Base-by-base conservation (phyloP, 2,888 invertebrate genomes). In the Xestoiulus laeticollis region DNA sequence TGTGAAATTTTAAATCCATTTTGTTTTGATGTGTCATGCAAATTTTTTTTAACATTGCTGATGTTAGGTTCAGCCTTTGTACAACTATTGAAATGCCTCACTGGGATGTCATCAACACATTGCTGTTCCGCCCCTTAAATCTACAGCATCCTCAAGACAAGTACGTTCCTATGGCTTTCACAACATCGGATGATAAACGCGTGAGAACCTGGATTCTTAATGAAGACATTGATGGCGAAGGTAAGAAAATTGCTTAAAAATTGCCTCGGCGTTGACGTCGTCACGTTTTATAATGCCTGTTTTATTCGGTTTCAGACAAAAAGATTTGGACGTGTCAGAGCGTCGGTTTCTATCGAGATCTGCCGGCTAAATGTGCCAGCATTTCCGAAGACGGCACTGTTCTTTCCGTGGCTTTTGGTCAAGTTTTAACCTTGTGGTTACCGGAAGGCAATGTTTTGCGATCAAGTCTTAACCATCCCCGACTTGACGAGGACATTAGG, bases 381-480 rank as follows among this genome's bases (percentile, higher is more conserved):
- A 96, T 96, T 92, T 95, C 96, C 0, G 93, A 93, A 88, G 96
- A 96, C 91, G 96, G 96, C n/a, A 96, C 96, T 0, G 91, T 96
- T 33, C 91, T 96, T 82, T 95, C 94, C 6, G 95, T 95, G 19
- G 94, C 94, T 14, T 96, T 95, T 92, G 94, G 93, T 43, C 92
- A 94, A 32, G 93, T 94, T 12, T 91, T 96, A 85, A 96, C 96
- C 0, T 91, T 96, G 33, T 96, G 96, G 95, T 93, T 94, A 89
- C 94, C 95, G 0, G 94, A 94, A 85, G 92, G 92, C 0, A 93
- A 94, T 88, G 92, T 93, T 86, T 90, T 95, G n/a, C 94, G 94
- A 90, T 93, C 94, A 87, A 94, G 94, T 1, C 91, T 95, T 78
- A 91, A 93, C 12, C 93, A 94, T 90, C 91, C 91, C 87, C 89